Base-by-base conservation (phyloP, 2,888 invertebrate species). In the Heliconius ismenius region DNA sequence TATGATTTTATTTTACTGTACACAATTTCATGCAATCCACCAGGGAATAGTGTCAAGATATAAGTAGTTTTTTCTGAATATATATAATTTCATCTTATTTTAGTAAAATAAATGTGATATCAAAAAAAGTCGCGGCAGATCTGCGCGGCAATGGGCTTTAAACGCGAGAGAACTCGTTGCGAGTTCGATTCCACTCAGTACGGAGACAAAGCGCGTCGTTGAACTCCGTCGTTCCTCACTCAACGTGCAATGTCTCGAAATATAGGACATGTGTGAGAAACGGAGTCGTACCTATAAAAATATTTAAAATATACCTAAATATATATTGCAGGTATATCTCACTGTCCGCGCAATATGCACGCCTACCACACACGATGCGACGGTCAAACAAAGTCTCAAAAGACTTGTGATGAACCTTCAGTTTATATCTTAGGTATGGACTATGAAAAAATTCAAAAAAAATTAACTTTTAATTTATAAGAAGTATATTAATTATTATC, bases 331-430 rank as follows among this genome's bases (percentile, higher is more conserved):
- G 92, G 92, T 83, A 87, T 91, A 3, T 39, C 76, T 3, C 81
- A 83, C 58, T 92, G 92, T 60, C 92, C 92, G 0, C 82, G 82
- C 1, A 74, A 82, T 26, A 92, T 91, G 91, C 89, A 91, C 68
- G 82, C 91, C 1, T 92, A 92, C 76, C 89, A 92, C 81, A 90
- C 91, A 2, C 84, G 90, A n/a, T 92, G 92, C 78, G 89, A 92
- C 77, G 83, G 79, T 3, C 83, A 88, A 7, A 87, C 91, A 0
- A 10, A 85, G 58, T 89, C 92, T 0, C 92, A 91, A 77, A 79
- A 86, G 39, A 91, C 92, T 4, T 92, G 92, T 75, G 79, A 79
- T 15, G 76, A 78, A 15, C 89, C 86, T 3, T n/a, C 74, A 9
- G 32, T 79, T 15, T 86, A 81, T 63, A 64, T 81, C 54, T 65